Percentiles rank a stretch among this genome's conserved stretches.
Evolutionary conservation across 2,888 invertebrate genomes (phyloP).

Genomic region (Dorcus hopei): DNA sequence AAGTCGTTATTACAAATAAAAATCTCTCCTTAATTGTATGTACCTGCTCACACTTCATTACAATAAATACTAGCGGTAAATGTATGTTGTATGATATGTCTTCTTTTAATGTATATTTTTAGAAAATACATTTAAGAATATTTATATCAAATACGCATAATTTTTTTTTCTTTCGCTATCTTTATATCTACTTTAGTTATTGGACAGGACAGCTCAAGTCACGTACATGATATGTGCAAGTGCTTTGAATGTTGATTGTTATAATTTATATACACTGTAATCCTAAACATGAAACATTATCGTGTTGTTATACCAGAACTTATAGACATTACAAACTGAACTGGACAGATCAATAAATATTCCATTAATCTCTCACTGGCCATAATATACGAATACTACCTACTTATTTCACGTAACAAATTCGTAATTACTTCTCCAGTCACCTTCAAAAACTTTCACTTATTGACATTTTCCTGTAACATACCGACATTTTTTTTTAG

Average conservation of each 20-base stretch:
- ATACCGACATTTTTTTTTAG: too few species aligned
- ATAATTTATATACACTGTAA: slow-evolving; percentile 1
- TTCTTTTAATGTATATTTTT: slow-evolving; percentile 41
- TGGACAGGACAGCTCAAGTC: slow-evolving; percentile 49
- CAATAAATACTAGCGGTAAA: slow-evolving; percentile 3
- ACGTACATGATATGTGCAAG: slow-evolving; percentile 12
- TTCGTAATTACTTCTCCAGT: too few species aligned
- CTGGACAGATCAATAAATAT: neutral
- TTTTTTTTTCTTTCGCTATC: slow-evolving; percentile 21
- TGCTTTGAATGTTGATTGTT: slow-evolving; percentile 1
- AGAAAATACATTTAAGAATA: slow-evolving; percentile 46
- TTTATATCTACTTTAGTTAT: slow-evolving; percentile 40
- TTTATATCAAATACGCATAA: slow-evolving; percentile 40
- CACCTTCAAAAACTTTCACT: too few species aligned
- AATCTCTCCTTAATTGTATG: neutral
- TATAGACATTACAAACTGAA: neutral
- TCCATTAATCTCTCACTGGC: too few species aligned
- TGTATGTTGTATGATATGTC: slow-evolving; percentile 21
- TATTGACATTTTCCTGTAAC: too few species aligned
- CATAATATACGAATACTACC: too few species aligned
- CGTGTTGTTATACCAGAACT: neutral
- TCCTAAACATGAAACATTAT: neutral
- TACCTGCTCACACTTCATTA: slow-evolving; percentile 13
- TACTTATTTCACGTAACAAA: too few species aligned
- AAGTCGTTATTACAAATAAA: neutral